phyloP scores from a whole-genome alignment of 2,888 invertebrate species.

The Eutolmus rufibarbis region DNA sequence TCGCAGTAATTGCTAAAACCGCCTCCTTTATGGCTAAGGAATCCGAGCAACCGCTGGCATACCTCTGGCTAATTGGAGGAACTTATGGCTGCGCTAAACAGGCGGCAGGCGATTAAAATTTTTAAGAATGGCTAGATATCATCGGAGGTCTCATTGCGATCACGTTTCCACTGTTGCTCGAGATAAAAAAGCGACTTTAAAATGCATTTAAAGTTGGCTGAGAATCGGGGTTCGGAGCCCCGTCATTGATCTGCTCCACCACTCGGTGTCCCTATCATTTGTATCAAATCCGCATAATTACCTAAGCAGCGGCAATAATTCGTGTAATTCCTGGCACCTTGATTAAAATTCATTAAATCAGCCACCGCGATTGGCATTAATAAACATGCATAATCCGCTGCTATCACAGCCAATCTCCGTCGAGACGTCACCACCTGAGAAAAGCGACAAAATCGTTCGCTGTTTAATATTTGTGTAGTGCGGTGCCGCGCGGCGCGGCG shows the following conservation, averaged over 20 bases:
- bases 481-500: background rate
- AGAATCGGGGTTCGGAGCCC: background rate
- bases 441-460: background rate
- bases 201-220: background rate
- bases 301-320: background rate
- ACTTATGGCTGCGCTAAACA: background rate
- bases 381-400: conserved; percentile 20
- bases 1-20: background rate
- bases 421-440: conserved; percentile 9
- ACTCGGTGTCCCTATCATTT: background rate
- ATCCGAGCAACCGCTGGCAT: background rate
- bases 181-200: background rate
- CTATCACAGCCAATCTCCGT: conserved; percentile 5
- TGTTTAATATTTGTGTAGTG: background rate
- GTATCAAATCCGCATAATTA: conserved; percentile 29
- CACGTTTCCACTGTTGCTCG: background rate
- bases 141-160: background rate
- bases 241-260: background rate
- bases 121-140: background rate
- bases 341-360: conserved; percentile 34
- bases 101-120: background rate
- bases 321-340: conserved; percentile 27
- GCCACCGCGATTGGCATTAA: conserved; percentile 22
- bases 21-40: background rate
- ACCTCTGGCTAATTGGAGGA: background rate